Percentiles rank a stretch among this genome's conserved stretches.
Evolutionary conservation across 1,140 invertebrate genomes (phyloP).

Genomic region (Atopsyche davidsoni): DNA sequence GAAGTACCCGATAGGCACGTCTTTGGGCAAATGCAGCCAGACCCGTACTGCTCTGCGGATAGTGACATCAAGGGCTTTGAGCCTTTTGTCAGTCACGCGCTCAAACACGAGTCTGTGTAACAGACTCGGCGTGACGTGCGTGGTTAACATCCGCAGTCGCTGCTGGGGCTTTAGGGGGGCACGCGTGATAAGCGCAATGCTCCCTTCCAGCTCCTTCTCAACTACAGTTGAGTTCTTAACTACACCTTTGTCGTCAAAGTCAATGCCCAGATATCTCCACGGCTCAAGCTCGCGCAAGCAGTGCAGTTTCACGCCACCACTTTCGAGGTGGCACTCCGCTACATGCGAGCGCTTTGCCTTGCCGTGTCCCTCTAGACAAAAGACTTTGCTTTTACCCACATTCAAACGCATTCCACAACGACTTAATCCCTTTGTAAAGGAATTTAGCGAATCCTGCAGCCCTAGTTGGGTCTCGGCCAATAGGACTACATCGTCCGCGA

Average conservation of each 20-base stretch:
- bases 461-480: slow-evolving; percentile 28
- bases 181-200: slow-evolving; percentile 5
- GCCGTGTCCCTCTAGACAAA: slow-evolving; percentile 31
- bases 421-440: slow-evolving; percentile 21
- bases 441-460: too few species aligned
- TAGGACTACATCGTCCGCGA: too few species aligned
- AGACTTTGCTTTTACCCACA: slow-evolving; percentile 32
- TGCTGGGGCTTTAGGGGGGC: slow-evolving; percentile 37
- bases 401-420: slow-evolving; percentile 34
- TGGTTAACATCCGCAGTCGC: slow-evolving; percentile 30
- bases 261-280: slow-evolving; percentile 35
- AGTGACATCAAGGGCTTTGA: slow-evolving; percentile 32
- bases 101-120: slow-evolving; percentile 32
- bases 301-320: neutral
- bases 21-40: slow-evolving; percentile 35
- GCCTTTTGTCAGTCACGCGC: slow-evolving; percentile 19
- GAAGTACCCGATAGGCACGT: slow-evolving; percentile 34
- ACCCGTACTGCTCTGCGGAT: slow-evolving; percentile 29
- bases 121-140: slow-evolving; percentile 32
- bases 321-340: slow-evolving; percentile 2
- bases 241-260: slow-evolving; percentile 29
- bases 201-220: neutral
- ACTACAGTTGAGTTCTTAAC: slow-evolving; percentile 1
- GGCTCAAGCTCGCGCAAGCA: slow-evolving; percentile 22
- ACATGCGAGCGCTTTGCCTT: slow-evolving; percentile 32